These are phyloP conservation scores for Rhinopomastus cyanomelas DNA, from an alignment of 2,113 vertebrate species.

Conservation along the genomic window DNA sequence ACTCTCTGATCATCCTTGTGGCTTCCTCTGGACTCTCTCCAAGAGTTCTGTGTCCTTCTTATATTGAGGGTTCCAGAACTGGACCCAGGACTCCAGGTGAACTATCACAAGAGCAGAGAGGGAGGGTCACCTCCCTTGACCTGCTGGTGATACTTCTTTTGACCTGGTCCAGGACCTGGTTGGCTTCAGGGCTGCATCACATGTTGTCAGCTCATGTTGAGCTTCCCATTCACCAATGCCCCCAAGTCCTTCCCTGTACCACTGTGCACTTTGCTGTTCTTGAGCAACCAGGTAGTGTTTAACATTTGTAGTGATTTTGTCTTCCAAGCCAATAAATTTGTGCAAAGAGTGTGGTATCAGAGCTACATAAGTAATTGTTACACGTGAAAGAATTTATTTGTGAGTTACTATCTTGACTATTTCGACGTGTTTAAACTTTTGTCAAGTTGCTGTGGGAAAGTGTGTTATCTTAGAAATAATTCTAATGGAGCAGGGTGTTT, in stretches of 20 bases:
- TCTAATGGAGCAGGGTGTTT: background rate
- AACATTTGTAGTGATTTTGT: background rate
- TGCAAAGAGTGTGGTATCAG: background rate
- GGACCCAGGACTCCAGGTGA: too few species aligned
- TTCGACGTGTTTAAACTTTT: background rate
- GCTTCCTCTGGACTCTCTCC: too few species aligned
- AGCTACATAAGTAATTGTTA: background rate
- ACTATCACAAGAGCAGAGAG: too few species aligned
- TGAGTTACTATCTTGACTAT: background rate
- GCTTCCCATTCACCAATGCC: too few species aligned
- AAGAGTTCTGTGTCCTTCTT: too few species aligned
- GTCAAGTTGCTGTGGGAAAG: background rate
- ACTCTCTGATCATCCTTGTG: too few species aligned
- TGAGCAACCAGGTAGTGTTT: background rate
- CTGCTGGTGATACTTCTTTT: too few species aligned
- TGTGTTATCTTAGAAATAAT: background rate
- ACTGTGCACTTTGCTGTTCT: background rate
- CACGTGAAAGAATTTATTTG: background rate
- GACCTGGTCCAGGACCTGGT: too few species aligned
- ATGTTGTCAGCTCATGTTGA: too few species aligned
- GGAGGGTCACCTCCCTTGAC: too few species aligned
- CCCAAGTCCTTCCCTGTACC: background rate
- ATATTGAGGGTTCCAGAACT: too few species aligned
- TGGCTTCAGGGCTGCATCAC: too few species aligned
- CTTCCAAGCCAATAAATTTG: background rate